Evolutionary conservation across 1,140 invertebrate species (phyloP).

Genomic region (Acromyrmex charruanus): DNA sequence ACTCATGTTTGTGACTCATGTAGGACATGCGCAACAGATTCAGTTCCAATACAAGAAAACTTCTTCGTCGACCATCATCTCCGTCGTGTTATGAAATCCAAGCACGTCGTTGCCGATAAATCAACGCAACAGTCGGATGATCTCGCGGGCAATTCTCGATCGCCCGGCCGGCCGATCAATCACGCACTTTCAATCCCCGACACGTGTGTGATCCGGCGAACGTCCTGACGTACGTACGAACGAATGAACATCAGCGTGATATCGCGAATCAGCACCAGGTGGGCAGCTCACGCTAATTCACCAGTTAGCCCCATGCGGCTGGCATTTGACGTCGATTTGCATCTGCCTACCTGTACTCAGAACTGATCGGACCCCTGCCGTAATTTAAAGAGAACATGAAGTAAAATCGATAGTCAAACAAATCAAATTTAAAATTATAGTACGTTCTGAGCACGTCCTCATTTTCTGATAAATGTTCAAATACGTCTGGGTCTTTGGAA

Average conservation of each 20-base stretch:
- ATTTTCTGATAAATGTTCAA: not conserved
- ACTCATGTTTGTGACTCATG: not conserved
- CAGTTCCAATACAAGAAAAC: constrained; percentile 5
- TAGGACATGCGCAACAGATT: not conserved
- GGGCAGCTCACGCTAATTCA: constrained; percentile 46
- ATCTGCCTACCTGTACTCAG: constrained; percentile 27
- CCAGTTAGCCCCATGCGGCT: constrained; percentile 28
- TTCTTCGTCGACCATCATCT: constrained; percentile 14
- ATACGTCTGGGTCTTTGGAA: not conserved
- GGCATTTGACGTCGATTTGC: constrained; percentile 43
- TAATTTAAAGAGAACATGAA: not conserved
- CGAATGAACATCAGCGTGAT: constrained; percentile 35
- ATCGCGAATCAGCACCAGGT: constrained; percentile 59
- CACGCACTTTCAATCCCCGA: constrained; percentile 44
- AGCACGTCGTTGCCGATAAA: constrained; percentile 46
- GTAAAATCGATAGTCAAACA: not conserved
- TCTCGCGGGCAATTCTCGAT: constrained; percentile 55
- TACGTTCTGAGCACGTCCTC: not conserved
- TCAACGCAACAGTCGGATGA: constrained; percentile 54
- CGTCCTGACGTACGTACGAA: constrained; percentile 40
- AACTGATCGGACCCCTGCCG: not conserved
- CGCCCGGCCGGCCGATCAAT: constrained; percentile 37
- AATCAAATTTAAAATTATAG: not conserved
- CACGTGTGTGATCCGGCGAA: constrained; percentile 43
- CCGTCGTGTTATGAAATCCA: constrained; percentile 42